Conservation (phyloP, 2,113 vertebrate species). For the Echinops telfairi region DNA sequence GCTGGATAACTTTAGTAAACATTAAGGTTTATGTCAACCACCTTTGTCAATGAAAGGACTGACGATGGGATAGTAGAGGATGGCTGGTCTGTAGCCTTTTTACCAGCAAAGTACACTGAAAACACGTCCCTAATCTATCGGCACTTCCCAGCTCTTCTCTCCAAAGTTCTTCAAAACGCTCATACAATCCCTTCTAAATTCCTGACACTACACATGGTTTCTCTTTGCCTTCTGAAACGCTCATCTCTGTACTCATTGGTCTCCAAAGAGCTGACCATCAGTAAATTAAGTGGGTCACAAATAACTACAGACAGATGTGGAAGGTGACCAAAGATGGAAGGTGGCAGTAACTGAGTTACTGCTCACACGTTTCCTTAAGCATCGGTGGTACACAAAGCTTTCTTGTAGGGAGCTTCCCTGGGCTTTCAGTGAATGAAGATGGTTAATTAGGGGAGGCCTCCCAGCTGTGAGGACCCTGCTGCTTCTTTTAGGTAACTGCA, state of each 20-base stretch:
- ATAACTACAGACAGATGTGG: background rate
- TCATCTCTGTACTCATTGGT: background rate
- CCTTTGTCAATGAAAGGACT: background rate
- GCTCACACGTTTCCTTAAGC: background rate
- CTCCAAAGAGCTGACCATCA: background rate
- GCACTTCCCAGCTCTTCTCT: background rate
- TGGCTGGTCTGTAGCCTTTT: background rate
- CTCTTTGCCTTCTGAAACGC: background rate
- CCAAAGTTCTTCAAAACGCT: background rate
- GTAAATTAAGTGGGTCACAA: background rate
- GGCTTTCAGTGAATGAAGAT: background rate
- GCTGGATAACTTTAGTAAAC: background rate
- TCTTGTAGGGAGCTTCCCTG: background rate
- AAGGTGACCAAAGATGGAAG: background rate
- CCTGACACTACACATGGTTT: background rate
- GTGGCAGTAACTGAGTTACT: background rate
- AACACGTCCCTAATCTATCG: background rate
- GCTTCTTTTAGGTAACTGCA: slow-evolving; percentile 27
- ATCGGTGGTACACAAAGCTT: background rate
- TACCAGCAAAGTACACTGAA: background rate
- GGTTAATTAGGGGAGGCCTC: background rate
- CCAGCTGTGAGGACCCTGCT: background rate
- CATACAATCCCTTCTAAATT: background rate
- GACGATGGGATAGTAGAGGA: background rate
- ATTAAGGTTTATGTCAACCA: background rate